Evolutionary conservation across 2,797 vertebrate genomes (phyloP), one percentile per base, ranked within the genome.

Genomic region (Platalea minor): DNA sequence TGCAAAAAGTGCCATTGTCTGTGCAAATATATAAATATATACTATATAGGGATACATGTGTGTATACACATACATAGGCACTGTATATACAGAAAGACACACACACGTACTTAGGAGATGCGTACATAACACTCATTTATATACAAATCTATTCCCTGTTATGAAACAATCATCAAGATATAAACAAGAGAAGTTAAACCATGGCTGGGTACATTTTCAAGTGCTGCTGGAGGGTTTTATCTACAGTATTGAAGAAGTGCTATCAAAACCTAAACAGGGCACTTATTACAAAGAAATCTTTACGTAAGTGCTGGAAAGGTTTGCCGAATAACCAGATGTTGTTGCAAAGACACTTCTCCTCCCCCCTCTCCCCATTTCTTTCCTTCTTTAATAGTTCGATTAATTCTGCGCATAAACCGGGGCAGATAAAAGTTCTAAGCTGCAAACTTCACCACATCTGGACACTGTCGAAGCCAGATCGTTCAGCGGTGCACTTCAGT

Each of bases 161-260:
- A 84, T 75, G 84, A 96, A 97, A 91, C 79, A 85, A 97, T 93
- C 92, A 94, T 81, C 63, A 69, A 93, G 95, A 97, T 84, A 96
- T 96, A 97, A 97, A 96, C 93, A 96, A 93, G 81, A 88, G 70
- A 91, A 89, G 84, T 94, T 96, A 91, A 87, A 86, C 73, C 76
- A 65, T 0, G 21, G 79, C 93, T 70, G 88, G 92, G 85, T 78
- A 78, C 37, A 10, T 91, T 96, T 96, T 96, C 94, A 96, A 95
- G 86, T 59, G 76, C 82, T 93, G 81, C 78, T 83, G 86, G 45
- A 90, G 61, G 35, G 54, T 91, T 96, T 96, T 96, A 96, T 97
- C 93, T 93, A 31, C 70, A 48, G 72, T 80, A 86, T n/a, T 96
- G 94, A 94, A 91, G 87, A 92, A 94, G 85, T 79, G 72, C 73